Evolutionary conservation across 92 coral and sea anemone genomes (phyloP), one percentile per base, ranked within the genome.

Genomic region (Umimayanthus chanpuru): DNA sequence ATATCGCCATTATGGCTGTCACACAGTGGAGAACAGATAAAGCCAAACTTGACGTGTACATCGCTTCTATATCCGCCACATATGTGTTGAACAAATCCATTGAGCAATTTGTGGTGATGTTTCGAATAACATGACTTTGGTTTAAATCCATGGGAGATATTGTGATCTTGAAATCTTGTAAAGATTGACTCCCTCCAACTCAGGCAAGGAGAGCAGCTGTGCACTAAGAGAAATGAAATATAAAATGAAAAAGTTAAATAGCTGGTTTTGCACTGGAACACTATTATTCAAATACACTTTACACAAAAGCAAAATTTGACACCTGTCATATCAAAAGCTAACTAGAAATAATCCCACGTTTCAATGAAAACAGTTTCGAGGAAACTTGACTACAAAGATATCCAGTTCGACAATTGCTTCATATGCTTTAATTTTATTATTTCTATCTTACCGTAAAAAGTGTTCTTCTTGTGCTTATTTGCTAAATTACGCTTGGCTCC

Each of bases 1-100:
- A 41, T 67, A 90, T 78, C 23, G 92, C 85, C 74, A 61, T 40
- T 44, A 90, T 40, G 11, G 87, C 74, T 55, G 80, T 73, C 21
- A 90, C 12, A 6, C 56, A 68, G 39, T 90, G 88, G 15, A 85
- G 61, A 18, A 49, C 71, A 23, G 87, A 83, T 30, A 83, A 68
- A 70, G 64, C 67, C 43, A 83, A 5, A 28, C 64, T 83, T 43
- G 87, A 83, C 26, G 78, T 20, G 6, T 68, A 28, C 41, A 83
- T 68, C 41, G 32, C 10, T 30, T 67, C 87, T 28, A 83, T 83
- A 68, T 83, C 87, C 15, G 38, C 64, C 18, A 83, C 28, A 70
- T 83, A 83, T 4, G 64, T 72, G 87, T 83, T 83, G 26, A 83
- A 83, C 11, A 70, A 26, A 67, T 83, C 87, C 77, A 83, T 68